Conservation (phyloP, 2,797 vertebrate species). For the Sebastes oblongus region DNA sequence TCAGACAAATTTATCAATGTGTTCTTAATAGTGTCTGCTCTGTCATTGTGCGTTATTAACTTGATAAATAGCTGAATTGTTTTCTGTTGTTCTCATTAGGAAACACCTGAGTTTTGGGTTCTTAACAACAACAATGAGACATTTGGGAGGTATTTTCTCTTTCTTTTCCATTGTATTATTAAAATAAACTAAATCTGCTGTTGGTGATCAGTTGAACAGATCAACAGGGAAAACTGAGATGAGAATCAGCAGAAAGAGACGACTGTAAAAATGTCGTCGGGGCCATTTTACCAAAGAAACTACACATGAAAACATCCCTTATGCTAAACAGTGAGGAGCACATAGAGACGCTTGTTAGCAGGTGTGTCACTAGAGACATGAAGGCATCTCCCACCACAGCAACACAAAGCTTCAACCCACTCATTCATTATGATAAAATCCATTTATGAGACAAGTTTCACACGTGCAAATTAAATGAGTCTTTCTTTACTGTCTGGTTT, state of each 20-base stretch:
- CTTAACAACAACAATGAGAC: conserved; percentile 7
- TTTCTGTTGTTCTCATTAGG: conserved; percentile 14
- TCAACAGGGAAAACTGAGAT: neutral
- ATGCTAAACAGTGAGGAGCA: neutral
- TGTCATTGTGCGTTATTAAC: conserved; percentile 24
- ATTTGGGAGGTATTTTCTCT: conserved; percentile 11
- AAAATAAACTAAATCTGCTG: neutral
- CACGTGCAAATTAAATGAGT: neutral
- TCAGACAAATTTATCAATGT: neutral
- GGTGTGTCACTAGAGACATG: neutral
- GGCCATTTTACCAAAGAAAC: neutral
- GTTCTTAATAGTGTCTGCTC: neutral
- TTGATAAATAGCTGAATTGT: conserved; percentile 12
- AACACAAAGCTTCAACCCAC: neutral
- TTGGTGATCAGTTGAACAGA: neutral
- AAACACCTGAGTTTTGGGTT: conserved; percentile 4
- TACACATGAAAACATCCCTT: neutral
- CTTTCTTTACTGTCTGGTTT: neutral
- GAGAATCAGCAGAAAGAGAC: neutral
- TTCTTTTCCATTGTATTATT: neutral
- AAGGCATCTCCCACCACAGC: neutral
- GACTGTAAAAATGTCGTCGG: neutral
- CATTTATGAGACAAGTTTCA: neutral
- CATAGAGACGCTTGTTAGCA: neutral
- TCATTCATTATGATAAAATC: neutral